Evolutionary conservation across 2,888 invertebrate genomes (phyloP).

Genomic region (Hymenopus coronatus): DNA sequence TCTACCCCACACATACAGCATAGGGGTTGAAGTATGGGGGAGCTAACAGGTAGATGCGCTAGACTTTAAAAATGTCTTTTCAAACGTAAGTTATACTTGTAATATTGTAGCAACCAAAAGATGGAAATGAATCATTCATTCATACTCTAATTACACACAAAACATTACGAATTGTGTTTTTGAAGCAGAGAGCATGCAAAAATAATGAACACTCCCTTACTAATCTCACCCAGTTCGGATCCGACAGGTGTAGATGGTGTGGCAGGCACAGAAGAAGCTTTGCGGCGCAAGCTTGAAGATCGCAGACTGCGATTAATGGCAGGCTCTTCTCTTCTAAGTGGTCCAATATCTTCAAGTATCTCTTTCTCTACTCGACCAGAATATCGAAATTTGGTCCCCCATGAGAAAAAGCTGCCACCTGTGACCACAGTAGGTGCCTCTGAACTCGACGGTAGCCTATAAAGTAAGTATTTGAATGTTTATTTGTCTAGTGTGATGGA

Average conservation of each 20-base stretch:
- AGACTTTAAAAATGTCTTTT: too few relatives aligned
- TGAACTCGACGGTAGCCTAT: constrained; percentile 79
- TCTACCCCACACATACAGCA: too few relatives aligned
- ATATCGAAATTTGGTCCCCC: constrained; percentile 93
- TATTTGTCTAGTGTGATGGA: too few relatives aligned
- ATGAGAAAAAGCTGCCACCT: constrained; percentile 88
- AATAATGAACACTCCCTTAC: constrained; percentile 17
- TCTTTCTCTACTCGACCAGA: constrained; percentile 87
- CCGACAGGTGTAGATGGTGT: constrained; percentile 82
- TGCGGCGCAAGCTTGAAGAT: constrained; percentile 60
- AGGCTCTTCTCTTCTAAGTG: constrained; percentile 52
- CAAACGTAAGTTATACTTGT: too few relatives aligned
- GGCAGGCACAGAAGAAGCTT: constrained; percentile 83
- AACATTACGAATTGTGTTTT: neutral
- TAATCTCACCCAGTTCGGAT: constrained; percentile 59
- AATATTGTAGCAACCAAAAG: too few relatives aligned
- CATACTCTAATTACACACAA: too few relatives aligned
- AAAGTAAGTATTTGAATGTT: constrained; percentile 25
- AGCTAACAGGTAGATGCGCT: too few relatives aligned
- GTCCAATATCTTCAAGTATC: constrained; percentile 77
- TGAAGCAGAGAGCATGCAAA: neutral
- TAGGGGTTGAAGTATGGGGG: too few relatives aligned
- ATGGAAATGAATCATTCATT: too few relatives aligned
- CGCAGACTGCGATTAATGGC: constrained; percentile 45
- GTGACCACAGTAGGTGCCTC: constrained; percentile 81